phyloP scores from a whole-genome alignment of 2,888 invertebrate species.

The Conomelus anceps region DNA sequence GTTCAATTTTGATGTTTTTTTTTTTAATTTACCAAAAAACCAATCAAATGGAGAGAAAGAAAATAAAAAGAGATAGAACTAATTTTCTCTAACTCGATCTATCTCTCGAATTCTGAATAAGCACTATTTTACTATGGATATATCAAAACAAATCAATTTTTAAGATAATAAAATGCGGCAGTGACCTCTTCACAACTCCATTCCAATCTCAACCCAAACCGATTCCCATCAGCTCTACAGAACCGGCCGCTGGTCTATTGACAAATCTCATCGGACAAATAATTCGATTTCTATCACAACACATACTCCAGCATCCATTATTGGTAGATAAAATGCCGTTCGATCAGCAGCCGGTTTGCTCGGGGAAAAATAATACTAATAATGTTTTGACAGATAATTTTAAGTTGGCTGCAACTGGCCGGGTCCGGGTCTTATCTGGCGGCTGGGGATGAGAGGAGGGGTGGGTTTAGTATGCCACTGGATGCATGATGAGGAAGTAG shows the following conservation, averaged over 20 bases:
- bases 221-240: neutral
- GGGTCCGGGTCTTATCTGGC: neutral
- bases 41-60: too few relatives aligned
- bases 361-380: neutral
- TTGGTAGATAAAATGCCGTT: neutral
- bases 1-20: too few relatives aligned
- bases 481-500: too few relatives aligned
- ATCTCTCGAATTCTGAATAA: too few relatives aligned
- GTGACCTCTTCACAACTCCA: neutral
- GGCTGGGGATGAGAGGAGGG: neutral
- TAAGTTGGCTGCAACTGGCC: neutral
- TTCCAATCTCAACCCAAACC: neutral
- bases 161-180: too few relatives aligned
- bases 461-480: too few relatives aligned
- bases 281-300: neutral
- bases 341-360: neutral
- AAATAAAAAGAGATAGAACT: too few relatives aligned
- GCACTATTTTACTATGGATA: too few relatives aligned
- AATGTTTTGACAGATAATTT: neutral
- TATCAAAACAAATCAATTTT: too few relatives aligned
- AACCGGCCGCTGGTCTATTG: neutral
- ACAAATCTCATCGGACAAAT: neutral
- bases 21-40: too few relatives aligned
- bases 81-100: too few relatives aligned
- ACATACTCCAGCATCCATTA: neutral